Conservation (phyloP, 2,113 vertebrate genomes). For the Xiphophorus maculatus region DNA sequence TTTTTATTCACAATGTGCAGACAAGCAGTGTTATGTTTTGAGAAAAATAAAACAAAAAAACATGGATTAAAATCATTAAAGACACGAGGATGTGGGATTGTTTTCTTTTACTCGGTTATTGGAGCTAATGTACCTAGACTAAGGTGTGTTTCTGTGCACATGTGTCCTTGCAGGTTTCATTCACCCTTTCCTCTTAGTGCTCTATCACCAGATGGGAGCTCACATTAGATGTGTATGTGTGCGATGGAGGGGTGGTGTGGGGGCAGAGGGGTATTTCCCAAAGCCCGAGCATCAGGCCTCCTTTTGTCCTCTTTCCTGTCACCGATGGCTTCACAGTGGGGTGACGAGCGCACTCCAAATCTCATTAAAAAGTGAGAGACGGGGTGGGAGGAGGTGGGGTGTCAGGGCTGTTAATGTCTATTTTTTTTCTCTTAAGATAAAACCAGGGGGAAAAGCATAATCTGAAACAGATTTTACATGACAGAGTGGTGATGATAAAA, state of each 20-base stretch:
- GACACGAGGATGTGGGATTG: background rate
- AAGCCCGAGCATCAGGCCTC: conserved; percentile 66
- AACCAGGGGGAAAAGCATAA: background rate
- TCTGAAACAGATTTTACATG: background rate
- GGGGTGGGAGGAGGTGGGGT: background rate
- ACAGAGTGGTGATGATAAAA: background rate
- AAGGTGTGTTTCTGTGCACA: conserved; percentile 36
- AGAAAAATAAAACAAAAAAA: background rate
- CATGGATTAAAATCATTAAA: background rate
- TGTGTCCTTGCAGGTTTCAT: conserved; percentile 40
- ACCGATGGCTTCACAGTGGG: conserved; percentile 75
- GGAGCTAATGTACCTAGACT: conserved; percentile 38
- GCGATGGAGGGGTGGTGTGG: conserved; percentile 9
- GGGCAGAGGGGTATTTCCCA: conserved; percentile 29
- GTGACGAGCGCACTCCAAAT: conserved; percentile 69
- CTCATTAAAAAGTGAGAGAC: conserved; percentile 76
- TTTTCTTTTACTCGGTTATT: conserved; percentile 27
- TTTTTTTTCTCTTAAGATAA: conserved; percentile 1
- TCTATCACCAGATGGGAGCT: conserved; percentile 79
- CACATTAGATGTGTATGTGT: conserved; percentile 13
- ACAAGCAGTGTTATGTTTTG: background rate
- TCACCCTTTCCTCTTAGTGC: conserved; percentile 63
- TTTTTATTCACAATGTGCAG: background rate
- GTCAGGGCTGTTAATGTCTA: conserved; percentile 44
- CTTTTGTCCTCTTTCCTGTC: conserved; percentile 78